Conservation (phyloP, 2,113 vertebrate genomes). For the Neofelis nebulosa region DNA sequence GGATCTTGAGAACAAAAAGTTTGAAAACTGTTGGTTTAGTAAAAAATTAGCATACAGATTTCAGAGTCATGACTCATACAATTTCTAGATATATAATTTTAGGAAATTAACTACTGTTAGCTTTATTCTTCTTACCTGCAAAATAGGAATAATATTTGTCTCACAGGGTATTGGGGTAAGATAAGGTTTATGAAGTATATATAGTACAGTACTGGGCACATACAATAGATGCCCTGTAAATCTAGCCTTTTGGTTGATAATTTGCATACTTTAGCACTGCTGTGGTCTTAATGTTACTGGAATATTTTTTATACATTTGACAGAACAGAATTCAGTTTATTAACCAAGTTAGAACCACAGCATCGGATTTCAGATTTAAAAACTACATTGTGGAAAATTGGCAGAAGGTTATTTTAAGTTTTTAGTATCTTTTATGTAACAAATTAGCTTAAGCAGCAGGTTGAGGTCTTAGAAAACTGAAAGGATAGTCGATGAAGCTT, state of each 20-base stretch:
- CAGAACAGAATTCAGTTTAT: conserved; percentile 13
- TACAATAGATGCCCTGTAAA: background rate
- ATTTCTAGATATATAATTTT: conserved; percentile 28
- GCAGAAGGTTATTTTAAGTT: background rate
- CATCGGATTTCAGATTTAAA: conserved; percentile 14
- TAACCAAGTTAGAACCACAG: background rate
- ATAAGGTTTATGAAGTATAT: background rate
- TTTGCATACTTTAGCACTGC: background rate
- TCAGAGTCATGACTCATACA: background rate
- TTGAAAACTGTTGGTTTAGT: background rate
- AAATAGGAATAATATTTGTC: background rate
- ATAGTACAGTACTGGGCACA: background rate
- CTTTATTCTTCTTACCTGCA: background rate
- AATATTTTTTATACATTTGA: background rate
- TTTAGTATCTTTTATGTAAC: background rate
- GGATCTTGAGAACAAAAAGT: background rate
- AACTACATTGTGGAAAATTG: background rate
- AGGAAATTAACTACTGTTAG: background rate
- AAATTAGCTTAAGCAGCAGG: background rate
- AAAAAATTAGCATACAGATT: background rate
- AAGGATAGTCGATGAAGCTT: background rate
- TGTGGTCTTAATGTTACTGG: background rate
- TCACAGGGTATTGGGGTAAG: background rate
- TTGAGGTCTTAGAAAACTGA: background rate
- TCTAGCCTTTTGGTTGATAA: background rate